These are phyloP conservation scores for Rissa tridactyla DNA, from an alignment of 2,113 vertebrate genomes.

Conservation along the genomic window DNA sequence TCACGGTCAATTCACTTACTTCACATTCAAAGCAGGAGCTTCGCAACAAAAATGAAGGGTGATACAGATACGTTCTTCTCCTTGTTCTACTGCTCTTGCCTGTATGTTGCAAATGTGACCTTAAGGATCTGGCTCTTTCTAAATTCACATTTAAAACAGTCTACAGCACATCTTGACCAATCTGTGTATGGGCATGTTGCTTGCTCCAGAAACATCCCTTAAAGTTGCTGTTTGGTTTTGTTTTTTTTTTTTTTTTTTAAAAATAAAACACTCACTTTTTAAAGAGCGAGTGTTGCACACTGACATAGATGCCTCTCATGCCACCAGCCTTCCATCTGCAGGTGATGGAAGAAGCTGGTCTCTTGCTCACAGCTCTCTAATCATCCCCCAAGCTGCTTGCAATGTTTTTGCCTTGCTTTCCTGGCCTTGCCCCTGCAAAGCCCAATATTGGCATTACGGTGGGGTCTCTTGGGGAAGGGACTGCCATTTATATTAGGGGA, in stretches of 20 bases:
- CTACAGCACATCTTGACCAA: background rate
- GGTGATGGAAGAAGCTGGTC: background rate
- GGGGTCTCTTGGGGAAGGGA: background rate
- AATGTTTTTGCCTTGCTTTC: background rate
- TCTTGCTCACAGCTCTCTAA: background rate
- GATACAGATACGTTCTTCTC: rapidly evolving
- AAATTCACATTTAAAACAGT: background rate
- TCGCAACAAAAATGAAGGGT: rapidly evolving
- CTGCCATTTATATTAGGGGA: background rate
- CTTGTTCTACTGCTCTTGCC: background rate
- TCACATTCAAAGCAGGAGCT: background rate
- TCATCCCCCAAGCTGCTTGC: background rate
- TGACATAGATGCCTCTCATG: too few relatives aligned
- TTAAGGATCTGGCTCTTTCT: background rate
- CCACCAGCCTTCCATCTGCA: background rate
- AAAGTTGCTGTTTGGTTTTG: too few relatives aligned
- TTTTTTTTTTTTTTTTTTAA: too few relatives aligned
- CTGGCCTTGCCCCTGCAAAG: background rate
- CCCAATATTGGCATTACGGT: rapidly evolving
- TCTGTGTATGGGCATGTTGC: background rate
- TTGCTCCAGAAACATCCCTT: background rate
- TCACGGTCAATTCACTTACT: background rate
- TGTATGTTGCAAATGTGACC: background rate
- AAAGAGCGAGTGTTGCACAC: background rate
- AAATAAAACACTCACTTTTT: too few relatives aligned